Percentiles rank a stretch among this genome's conserved stretches.
These are phyloP conservation scores for Lamproptera curius DNA, from an alignment of 2,888 invertebrate species.

Conservation along the genomic window DNA sequence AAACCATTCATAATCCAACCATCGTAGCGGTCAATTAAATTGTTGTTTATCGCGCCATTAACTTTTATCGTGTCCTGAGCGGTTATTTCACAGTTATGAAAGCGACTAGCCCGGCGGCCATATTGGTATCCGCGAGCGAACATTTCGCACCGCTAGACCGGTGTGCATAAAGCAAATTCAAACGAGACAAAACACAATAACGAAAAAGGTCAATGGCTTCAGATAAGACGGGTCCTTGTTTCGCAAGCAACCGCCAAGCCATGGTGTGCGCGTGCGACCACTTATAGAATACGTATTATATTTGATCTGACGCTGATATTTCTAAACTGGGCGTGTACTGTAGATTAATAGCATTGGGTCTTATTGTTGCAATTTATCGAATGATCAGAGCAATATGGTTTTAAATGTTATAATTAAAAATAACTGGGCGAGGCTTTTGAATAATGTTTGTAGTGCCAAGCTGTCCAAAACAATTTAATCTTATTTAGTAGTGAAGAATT, in stretches of 20 bases:
- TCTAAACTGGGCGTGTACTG: constrained; percentile 21
- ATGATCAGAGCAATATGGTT: background rate
- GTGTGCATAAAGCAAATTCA: constrained; percentile 9
- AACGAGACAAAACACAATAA: constrained; percentile 17
- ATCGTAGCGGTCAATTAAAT: too few species aligned
- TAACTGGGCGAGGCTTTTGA: too few species aligned
- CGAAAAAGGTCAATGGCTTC: constrained; percentile 37
- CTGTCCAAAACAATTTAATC: too few species aligned
- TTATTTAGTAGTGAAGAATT: too few species aligned
- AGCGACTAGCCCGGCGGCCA: background rate
- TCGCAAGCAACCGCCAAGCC: constrained; percentile 22
- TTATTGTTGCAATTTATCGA: constrained; percentile 10
- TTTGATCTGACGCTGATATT: constrained; percentile 35
- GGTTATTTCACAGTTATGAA: background rate
- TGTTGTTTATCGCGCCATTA: too few species aligned
- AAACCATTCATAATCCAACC: too few species aligned
- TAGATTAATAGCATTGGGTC: constrained; percentile 4
- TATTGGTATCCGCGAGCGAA: background rate
- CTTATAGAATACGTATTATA: constrained; percentile 21
- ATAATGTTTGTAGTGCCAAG: too few species aligned
- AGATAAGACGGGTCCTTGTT: constrained; percentile 32
- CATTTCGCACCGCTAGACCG: background rate
- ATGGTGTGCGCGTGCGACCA: constrained; percentile 40
- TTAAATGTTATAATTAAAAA: too few species aligned
- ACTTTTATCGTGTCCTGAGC: too few species aligned